phyloP scores from a whole-genome alignment of 2,797 vertebrate genomes.

The Falco biarmicus region DNA sequence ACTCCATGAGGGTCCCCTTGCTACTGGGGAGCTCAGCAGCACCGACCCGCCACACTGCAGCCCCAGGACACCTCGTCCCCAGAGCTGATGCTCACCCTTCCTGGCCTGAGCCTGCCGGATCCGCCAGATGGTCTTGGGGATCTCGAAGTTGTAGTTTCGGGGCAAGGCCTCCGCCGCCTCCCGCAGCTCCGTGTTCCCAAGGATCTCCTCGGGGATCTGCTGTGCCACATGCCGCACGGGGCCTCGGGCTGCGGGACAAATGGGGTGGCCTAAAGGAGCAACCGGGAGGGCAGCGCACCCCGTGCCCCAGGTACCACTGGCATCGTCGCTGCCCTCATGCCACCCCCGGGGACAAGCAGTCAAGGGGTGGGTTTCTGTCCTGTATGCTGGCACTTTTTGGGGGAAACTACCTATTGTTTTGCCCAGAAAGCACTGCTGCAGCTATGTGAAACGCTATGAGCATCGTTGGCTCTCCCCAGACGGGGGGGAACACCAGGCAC shows the following conservation, averaged over 20 bases:
- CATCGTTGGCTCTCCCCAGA: background rate
- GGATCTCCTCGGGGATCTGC: slow-evolving; percentile 93
- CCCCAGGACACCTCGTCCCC: background rate
- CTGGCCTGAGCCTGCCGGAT: slow-evolving; percentile 87
- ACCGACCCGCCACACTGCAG: background rate
- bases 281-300: accelerated
- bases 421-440: background rate
- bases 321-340: accelerated
- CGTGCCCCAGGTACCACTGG: accelerated
- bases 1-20: accelerated
- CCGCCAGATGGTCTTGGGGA: slow-evolving; percentile 95
- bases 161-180: slow-evolving; percentile 85
- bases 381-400: accelerated
- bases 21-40: accelerated
- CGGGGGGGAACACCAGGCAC: background rate
- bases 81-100: slow-evolving; percentile 81
- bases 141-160: slow-evolving; percentile 97
- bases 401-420: accelerated
- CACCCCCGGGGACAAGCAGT: accelerated
- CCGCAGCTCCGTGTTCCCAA: slow-evolving; percentile 83
- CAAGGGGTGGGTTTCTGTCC: background rate
- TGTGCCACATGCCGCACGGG: slow-evolving; percentile 79
- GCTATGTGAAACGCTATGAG: accelerated
- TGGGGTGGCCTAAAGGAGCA: accelerated
- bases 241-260: slow-evolving; percentile 74